Conservation (phyloP, 2,888 invertebrate species). For the Drosophila engyochracea region DNA sequence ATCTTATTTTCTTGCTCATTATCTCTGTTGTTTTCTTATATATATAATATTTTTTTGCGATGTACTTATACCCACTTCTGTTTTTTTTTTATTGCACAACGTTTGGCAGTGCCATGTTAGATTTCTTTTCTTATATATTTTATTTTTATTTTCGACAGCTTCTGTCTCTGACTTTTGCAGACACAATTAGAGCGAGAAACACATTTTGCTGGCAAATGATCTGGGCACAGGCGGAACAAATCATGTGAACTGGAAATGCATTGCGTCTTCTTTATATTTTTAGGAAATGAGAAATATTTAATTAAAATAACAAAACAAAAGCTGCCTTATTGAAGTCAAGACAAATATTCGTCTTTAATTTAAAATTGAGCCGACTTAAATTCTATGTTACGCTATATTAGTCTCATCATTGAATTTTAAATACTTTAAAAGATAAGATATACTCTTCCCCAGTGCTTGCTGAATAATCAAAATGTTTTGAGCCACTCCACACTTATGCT, state of each 20-base stretch:
- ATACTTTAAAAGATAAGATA: neutral
- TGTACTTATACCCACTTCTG: slow-evolving; percentile 19
- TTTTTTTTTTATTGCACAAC: slow-evolving; percentile 4
- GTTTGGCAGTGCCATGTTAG: slow-evolving; percentile 36
- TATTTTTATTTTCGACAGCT: slow-evolving; percentile 31
- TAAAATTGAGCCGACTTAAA: neutral
- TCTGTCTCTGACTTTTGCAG: slow-evolving; percentile 52
- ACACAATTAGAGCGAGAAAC: slow-evolving; percentile 38
- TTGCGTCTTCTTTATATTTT: neutral
- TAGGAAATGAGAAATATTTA: neutral
- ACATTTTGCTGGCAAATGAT: slow-evolving; percentile 37
- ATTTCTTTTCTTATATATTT: slow-evolving; percentile 15
- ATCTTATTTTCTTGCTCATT: slow-evolving; percentile 34
- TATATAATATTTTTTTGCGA: neutral
- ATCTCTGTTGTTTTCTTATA: slow-evolving; percentile 2
- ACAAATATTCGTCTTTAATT: neutral
- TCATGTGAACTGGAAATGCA: slow-evolving; percentile 12
- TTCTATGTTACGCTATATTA: neutral
- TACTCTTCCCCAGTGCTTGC: too few relatives aligned
- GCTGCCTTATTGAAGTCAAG: neutral
- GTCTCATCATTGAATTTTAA: neutral
- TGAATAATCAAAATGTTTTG: too few relatives aligned
- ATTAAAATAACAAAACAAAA: slow-evolving; percentile 6
- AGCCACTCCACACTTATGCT: neutral
- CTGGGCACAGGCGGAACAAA: slow-evolving; percentile 9